Evolutionary conservation across 2,797 vertebrate species (phyloP).

Genomic region (Sardinella longiceps): DNA sequence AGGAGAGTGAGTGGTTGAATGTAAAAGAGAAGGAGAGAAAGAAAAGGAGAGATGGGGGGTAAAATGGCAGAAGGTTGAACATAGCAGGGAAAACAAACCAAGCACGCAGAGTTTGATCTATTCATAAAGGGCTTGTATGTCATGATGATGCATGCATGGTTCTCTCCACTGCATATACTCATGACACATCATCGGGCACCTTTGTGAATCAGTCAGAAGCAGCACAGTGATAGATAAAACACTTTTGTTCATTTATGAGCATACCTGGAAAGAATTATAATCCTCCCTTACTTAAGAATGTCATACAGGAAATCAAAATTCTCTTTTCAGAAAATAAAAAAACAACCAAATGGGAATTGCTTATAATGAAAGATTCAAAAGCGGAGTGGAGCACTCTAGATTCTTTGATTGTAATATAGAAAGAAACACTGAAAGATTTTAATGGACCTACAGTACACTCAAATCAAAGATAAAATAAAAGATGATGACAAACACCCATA

Average conservation of each 20-base stretch:
- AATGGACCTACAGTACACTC: neutral
- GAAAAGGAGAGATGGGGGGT: neutral
- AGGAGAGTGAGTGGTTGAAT: slow-evolving; percentile 31
- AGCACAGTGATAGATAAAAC: slow-evolving; percentile 1
- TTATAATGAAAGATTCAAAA: neutral
- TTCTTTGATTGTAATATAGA: neutral
- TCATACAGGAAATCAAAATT: neutral
- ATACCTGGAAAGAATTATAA: neutral
- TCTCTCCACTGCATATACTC: slow-evolving; percentile 37
- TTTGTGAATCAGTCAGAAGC: slow-evolving; percentile 51
- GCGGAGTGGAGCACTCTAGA: too few relatives aligned
- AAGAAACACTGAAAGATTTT: neutral
- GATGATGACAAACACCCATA: neutral
- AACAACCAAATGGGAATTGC: neutral
- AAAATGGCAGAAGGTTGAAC: neutral
- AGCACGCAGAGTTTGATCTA: neutral
- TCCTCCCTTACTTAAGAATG: neutral
- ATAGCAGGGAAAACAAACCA: slow-evolving; percentile 33
- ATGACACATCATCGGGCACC: slow-evolving; percentile 24
- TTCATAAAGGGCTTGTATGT: neutral
- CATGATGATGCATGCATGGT: slow-evolving; percentile 32
- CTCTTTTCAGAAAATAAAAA: neutral
- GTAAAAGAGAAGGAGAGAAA: slow-evolving; percentile 28
- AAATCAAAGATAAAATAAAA: neutral
- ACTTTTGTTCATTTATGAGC: slow-evolving; percentile 23